Base-by-base conservation (phyloP, 2,888 invertebrate species). In the Platerodrilus igneus region DNA sequence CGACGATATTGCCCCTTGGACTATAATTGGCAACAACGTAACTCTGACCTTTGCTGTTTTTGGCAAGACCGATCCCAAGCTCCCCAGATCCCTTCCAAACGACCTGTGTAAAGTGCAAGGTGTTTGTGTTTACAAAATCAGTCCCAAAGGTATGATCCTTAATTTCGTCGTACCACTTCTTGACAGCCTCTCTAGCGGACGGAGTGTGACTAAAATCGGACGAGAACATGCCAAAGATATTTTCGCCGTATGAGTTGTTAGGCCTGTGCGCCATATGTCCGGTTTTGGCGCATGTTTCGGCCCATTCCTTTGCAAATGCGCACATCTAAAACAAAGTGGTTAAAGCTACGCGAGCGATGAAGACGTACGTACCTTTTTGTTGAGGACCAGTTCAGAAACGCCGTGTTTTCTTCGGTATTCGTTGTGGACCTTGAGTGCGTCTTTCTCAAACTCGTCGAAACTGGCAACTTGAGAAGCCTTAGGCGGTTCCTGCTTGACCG, bases 1-100 rank as follows among this genome's bases (percentile, higher is more conserved):
- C 83, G 26, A 80, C 74, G 53, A 76, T 81, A 59, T 91, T 91
- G 8, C 91, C 91, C 2, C 88, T 80, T 1, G 91, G 90, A 57
- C 77, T 76, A 58, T 91, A 91, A 64, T 88, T 87, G 33, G 83
- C 86, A 0, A 93, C 91, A 1, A 92, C 86, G 54, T 86, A 86
- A 1, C 86, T 76, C 62, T 85, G 84, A 1, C 87, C 90, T 41
- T 81, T 80, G 34, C 80, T 78, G 53, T 81, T 79, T 55, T 80
- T 74, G 0, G 84, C 80, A 58, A 81, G 73, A 2, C 81, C 86
- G 9, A 86, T 77, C 1, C 87, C 87, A 15, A 86, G 61, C 55
- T 83, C 78, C 29, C 72, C 75, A 43, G 78, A 79, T 31, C 72
- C 75, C 51, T 78, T 79, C 85, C 86, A 86, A 2, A 86, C 73